Evolutionary conservation across 2,797 vertebrate species (phyloP).

Genomic region (Sebastes elongatus): DNA sequence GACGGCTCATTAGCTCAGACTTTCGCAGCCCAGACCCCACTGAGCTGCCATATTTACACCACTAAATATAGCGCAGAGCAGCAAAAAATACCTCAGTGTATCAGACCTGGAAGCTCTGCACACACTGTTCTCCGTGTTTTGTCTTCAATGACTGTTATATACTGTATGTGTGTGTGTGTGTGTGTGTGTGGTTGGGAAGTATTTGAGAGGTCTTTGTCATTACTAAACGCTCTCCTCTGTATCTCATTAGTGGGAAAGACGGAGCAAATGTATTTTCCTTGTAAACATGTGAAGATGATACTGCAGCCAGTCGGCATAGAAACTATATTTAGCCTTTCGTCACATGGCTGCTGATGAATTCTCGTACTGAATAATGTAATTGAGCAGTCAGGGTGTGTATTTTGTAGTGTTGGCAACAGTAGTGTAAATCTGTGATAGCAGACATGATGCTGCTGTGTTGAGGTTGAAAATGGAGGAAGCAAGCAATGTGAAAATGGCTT

Average conservation of each 20-base stretch:
- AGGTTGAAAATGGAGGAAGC: not conserved
- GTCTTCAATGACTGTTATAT: not conserved
- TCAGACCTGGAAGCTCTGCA: conserved; percentile 12
- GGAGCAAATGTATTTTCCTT: not conserved
- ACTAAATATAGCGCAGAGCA: conserved; percentile 54
- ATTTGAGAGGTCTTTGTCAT: not conserved
- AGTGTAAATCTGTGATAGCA: conserved; percentile 9
- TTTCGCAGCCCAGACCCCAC: conserved; percentile 36
- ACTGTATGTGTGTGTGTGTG: not conserved
- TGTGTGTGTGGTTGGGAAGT: not conserved
- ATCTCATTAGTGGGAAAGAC: not conserved
- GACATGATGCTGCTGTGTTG: conserved; percentile 1
- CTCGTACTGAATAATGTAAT: conserved; percentile 48
- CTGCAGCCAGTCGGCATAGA: not conserved
- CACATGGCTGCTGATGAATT: conserved; percentile 57
- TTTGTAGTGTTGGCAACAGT: conserved; percentile 38
- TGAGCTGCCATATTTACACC: conserved; percentile 52
- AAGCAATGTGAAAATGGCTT: not conserved
- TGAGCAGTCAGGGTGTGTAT: conserved; percentile 33
- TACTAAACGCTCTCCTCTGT: not conserved
- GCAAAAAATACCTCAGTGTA: conserved; percentile 16
- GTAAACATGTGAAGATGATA: conserved; percentile 29
- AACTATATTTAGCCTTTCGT: conserved; percentile 49
- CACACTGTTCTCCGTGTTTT: conserved; percentile 1
- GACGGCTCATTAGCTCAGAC: conserved; percentile 65